Conservation (phyloP, 2,888 invertebrate genomes). For the Lycocerus yunnanus region DNA sequence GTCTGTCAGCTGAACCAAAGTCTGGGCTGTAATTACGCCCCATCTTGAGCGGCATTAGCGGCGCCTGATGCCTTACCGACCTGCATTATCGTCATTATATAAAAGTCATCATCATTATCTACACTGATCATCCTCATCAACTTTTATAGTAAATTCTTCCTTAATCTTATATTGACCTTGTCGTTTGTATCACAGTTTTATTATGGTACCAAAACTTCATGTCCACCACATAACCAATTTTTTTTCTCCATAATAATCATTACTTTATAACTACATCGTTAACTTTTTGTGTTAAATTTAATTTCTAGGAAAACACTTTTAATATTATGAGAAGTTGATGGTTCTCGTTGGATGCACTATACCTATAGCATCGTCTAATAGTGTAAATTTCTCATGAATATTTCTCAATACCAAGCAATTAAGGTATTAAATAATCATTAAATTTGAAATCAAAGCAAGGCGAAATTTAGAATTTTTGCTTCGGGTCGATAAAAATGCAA, state of each 20-base stretch:
- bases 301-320: constrained; percentile 17
- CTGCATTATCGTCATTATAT: constrained; percentile 55
- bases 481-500: background rate
- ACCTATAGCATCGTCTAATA: background rate
- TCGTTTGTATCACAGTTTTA: constrained; percentile 24
- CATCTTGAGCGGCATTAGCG: constrained; percentile 52
- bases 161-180: constrained; percentile 25
- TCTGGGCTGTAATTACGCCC: constrained; percentile 52
- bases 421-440: background rate
- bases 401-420: background rate
- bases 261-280: constrained; percentile 9
- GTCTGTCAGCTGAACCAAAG: constrained; percentile 46
- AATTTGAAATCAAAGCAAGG: background rate
- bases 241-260: constrained; percentile 12
- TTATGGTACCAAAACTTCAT: constrained; percentile 19
- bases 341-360: background rate
- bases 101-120: constrained; percentile 57
- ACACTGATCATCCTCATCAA: constrained; percentile 49
- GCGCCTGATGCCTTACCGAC: constrained; percentile 50
- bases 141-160: constrained; percentile 34
- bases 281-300: constrained; percentile 14
- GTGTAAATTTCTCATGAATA: background rate
- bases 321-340: constrained; percentile 4
- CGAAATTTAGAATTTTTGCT: background rate
- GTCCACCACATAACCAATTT: background rate